Evolutionary conservation across 2,113 vertebrate species (phyloP).

Genomic region (Pangasianodon gigas): DNA sequence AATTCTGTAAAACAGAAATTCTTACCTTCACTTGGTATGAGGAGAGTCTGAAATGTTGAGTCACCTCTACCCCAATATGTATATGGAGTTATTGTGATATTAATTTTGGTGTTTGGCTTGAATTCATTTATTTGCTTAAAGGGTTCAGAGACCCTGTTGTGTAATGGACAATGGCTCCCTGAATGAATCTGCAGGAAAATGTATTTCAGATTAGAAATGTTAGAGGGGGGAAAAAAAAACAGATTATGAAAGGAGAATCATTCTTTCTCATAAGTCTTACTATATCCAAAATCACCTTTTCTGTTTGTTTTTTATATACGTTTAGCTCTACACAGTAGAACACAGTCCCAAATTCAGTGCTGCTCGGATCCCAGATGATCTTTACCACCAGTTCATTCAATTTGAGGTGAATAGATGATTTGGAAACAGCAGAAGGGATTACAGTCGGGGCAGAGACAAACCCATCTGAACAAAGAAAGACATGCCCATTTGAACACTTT

Average conservation of each 20-base stretch:
- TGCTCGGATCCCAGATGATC: constrained; percentile 67
- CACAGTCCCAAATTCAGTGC: constrained; percentile 70
- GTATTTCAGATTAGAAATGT: not conserved
- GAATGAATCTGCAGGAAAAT: not conserved
- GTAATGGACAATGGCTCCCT: constrained; percentile 46
- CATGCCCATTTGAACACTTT: not conserved
- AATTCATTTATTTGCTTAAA: constrained; percentile 65
- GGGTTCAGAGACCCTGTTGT: constrained; percentile 56
- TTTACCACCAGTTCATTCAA: constrained; percentile 68
- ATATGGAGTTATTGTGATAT: constrained; percentile 74
- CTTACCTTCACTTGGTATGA: constrained; percentile 73
- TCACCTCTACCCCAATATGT: constrained; percentile 76
- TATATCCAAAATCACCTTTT: not conserved
- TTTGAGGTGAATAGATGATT: constrained; percentile 68
- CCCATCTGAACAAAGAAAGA: constrained; percentile 38
- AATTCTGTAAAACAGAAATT: not conserved
- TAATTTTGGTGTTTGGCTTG: constrained; percentile 70
- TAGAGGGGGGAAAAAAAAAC: too few relatives aligned
- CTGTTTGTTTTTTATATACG: not conserved
- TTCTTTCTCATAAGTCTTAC: not conserved
- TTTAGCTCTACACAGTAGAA: constrained; percentile 69
- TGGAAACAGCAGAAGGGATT: constrained; percentile 68
- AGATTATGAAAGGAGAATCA: not conserved
- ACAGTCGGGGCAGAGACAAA: constrained; percentile 67
- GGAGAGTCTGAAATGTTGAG: constrained; percentile 63